A percentile compares a stretch with the other conserved stretches of the same genome.
Evolutionary conservation across 2,113 vertebrate genomes (phyloP).

Genomic region (Pollimyrus isidori): DNA sequence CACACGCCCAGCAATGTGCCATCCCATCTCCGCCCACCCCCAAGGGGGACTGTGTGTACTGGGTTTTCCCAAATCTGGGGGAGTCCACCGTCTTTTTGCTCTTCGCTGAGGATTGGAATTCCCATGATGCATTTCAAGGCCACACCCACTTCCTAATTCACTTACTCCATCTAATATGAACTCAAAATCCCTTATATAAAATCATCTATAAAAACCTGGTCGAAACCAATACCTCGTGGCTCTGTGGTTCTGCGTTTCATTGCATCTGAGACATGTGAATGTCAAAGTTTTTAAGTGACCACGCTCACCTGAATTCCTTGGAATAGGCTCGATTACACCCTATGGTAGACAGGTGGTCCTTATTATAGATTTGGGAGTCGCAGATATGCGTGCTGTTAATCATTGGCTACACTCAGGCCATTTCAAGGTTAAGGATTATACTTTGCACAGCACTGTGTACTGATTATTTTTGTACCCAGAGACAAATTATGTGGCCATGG

Average conservation of each 20-base stretch:
- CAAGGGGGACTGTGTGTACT: neutral
- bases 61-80: neutral
- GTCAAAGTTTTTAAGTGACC: neutral
- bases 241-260: neutral
- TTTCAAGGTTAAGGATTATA: neutral
- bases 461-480: neutral
- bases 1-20: neutral
- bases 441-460: neutral
- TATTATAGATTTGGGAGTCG: constrained; percentile 25
- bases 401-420: neutral
- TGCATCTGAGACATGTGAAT: neutral
- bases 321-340: constrained; percentile 23
- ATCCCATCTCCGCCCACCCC: neutral
- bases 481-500: neutral
- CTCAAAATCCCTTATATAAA: neutral
- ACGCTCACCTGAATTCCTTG: neutral
- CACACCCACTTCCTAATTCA: neutral
- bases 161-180: neutral
- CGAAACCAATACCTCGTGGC: neutral
- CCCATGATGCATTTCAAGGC: neutral
- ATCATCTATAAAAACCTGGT: neutral
- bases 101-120: neutral
- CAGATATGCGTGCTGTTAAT: neutral
- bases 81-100: neutral
- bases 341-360: constrained; percentile 18